Base-by-base conservation (phyloP, 2,113 vertebrate species). In the Cranoglanis bouderius region DNA sequence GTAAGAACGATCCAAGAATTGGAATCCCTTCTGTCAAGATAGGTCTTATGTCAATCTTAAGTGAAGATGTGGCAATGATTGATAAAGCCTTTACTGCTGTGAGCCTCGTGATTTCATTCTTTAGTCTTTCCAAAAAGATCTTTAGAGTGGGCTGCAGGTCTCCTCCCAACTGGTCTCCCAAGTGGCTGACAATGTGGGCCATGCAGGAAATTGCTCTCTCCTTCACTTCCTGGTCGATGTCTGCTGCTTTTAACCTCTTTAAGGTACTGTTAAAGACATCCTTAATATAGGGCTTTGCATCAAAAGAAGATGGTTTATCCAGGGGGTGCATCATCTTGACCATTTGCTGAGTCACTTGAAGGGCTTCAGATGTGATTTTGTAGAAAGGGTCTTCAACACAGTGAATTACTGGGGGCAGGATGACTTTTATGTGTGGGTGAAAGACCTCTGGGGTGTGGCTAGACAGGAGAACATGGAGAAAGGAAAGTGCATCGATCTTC, bases 171-270 rank as follows among this genome's bases (percentile, higher is more conserved):
- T 95, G 94, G 92, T 99, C 98, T 1, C 98, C 97, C 38, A 98
- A 93, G 74, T 94, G 96, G 93, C 95, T 95, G 87, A 98, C 92
- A 0, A 99, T 96, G 87, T 98, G 96, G 57, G 96, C 97, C 96
- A 96, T 97, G 90, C 97, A 99, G 88, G 97, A 97, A 89, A 99
- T 98, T 3, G 98, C 98, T n/a, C 96, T 94, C 86, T 99, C 98
- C 89, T 99, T 98, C 74, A 99, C 98, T 91, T 99, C 98, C 94
- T 99, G 98, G 93, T 99, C 98, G 0, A 99, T 97, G 94, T 99
- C 98, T 1, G 98, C 96, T 0, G 98, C 97, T 81, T 97, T 97
- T 88, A 99, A 95, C 75, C 97, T 94, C 88, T 96, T 96, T 90
- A 97, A 91, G 10, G 96, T 97, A 6, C 92, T 94, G 0, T 93